Base-by-base conservation (phyloP, 2,113 vertebrate genomes). In the Sardina pilchardus region DNA sequence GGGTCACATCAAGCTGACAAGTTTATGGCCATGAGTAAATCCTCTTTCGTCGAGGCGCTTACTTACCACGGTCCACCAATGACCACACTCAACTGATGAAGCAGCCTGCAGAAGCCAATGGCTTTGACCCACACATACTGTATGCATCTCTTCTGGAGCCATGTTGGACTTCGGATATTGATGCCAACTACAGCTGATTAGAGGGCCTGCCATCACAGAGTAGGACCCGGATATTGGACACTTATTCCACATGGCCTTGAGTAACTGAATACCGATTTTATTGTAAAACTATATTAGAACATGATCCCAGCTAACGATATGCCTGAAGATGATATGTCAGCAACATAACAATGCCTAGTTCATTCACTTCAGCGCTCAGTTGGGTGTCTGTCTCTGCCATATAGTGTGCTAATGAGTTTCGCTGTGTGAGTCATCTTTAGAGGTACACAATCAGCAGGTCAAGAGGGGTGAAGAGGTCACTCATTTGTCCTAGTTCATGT, bases 1-100 rank as follows among this genome's bases (percentile, higher is more conserved):
- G 42, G 56, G 82, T 87, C 84, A 87, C 78, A 47, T 39, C 26
- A 81, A 81, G 67, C 39, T 81, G 88, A 82, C 82, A 63, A 44
- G 63, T 90, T 89, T 85, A 89, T 91, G 39, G 75, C 63, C 26
- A 21, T 30, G 81, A 78, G 84, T 90, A 89, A 89, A 90, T 89
- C 83, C 43, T 56, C 34, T 24, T 34, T 9, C 43, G 81, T 75
- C 80, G 47, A 82, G 82, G 26, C 17, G 85, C 56, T 87, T 83
- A 44, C 85, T 82, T 81, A 83, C 19, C 43, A 67, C 81, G 86
- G 50, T 75, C 82, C 36, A 80, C 67, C 78, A 42, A 36, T 78
- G 71, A 78, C 71, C 2, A 36, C 10, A 78, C 30, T 36, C 30
- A 34, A 71, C 63, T 71, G 9, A 30, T 34, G 63, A 71, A 71